Conservation (phyloP, 2,888 invertebrate species). For the Eupithecia inturbata region DNA sequence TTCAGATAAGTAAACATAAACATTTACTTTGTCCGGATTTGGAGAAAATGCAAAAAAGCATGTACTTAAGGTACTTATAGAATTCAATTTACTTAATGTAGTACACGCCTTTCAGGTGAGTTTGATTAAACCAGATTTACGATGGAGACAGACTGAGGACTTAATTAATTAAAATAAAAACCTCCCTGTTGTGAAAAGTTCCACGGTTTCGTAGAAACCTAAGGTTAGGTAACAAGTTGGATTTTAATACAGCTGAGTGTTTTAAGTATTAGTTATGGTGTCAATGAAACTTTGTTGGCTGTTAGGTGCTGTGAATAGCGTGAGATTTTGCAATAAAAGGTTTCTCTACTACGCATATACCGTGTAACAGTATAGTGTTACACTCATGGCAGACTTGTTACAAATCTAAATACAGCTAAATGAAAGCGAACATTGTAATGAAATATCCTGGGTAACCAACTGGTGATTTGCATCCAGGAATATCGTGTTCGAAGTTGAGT, state of each 20-base stretch:
- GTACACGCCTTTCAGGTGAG: conserved; percentile 13
- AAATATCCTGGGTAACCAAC: not conserved
- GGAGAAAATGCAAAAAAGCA: not conserved
- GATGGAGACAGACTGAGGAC: conserved; percentile 43
- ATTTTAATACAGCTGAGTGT: conserved; percentile 71
- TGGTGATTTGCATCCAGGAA: not conserved
- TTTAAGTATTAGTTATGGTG: conserved; percentile 4
- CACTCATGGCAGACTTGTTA: not conserved
- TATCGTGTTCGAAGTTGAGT: not conserved
- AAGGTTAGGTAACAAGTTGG: conserved; percentile 20
- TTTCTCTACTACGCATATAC: not conserved
- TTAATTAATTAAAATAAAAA: conserved; percentile 59
- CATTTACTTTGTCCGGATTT: not conserved
- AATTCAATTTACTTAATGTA: not conserved
- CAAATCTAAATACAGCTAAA: too few relatives aligned
- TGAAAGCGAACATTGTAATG: too few relatives aligned
- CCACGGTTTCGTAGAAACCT: conserved; percentile 63
- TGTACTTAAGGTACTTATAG: not conserved
- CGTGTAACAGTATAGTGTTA: too few relatives aligned
- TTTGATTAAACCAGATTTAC: conserved; percentile 39
- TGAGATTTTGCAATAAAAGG: conserved; percentile 1
- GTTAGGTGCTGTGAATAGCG: not conserved
- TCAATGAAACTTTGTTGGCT: conserved; percentile 6
- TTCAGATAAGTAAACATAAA: not conserved
- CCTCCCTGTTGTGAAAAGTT: conserved; percentile 50